Evolutionary conservation across 2,888 invertebrate species (phyloP).

Genomic region (Eupithecia subumbrata): DNA sequence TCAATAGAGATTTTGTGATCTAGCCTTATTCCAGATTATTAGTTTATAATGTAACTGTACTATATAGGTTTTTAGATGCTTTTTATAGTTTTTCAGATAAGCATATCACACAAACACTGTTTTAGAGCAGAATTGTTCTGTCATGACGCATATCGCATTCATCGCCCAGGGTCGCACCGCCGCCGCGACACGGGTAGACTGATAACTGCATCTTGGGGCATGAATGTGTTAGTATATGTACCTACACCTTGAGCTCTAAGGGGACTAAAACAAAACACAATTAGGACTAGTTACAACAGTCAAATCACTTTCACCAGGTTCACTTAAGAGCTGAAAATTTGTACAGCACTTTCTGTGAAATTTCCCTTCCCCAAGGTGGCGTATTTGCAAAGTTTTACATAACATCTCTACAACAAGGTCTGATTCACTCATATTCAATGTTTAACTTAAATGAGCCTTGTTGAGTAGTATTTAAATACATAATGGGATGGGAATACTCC

Average conservation of each 20-base stretch:
- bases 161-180: too few relatives aligned
- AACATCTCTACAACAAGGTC: conserved; percentile 50
- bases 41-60: too few relatives aligned
- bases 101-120: too few relatives aligned
- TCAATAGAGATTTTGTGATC: too few relatives aligned
- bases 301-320: conserved; percentile 18
- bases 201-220: too few relatives aligned
- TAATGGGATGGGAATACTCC: background rate
- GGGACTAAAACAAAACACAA: conserved; percentile 8
- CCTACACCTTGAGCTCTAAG: background rate
- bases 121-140: too few relatives aligned
- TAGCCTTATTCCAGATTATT: too few relatives aligned
- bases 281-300: conserved; percentile 9
- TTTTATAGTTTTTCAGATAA: too few relatives aligned
- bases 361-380: conserved; percentile 65
- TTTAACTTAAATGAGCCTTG: background rate
- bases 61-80: too few relatives aligned
- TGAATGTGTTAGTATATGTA: background rate
- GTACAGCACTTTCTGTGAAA: conserved; percentile 62
- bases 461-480: background rate
- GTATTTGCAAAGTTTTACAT: conserved; percentile 73
- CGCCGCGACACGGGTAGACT: too few relatives aligned
- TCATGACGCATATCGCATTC: too few relatives aligned
- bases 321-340: conserved; percentile 54
- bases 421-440: background rate